A percentile compares a stretch with the other conserved stretches of the same genome.
These are phyloP conservation scores for Hypena proboscidalis DNA, from an alignment of 2,888 invertebrate genomes.

Conservation along the genomic window DNA sequence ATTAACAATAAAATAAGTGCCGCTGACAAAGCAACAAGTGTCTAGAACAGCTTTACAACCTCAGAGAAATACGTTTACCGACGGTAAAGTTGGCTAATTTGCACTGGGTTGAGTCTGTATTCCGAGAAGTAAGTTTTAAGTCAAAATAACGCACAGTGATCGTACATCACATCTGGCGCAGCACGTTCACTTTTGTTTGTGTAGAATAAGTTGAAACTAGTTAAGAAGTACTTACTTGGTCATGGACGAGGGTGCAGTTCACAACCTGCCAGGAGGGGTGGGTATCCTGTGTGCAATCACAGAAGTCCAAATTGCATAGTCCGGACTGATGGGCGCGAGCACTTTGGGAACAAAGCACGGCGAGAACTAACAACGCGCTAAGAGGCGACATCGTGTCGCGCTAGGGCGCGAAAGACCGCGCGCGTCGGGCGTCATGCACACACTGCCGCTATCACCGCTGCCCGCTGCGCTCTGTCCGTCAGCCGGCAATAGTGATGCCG, in stretches of 20 bases:
- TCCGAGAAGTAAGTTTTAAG: slow-evolving; percentile 35
- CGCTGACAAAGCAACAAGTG: slow-evolving; percentile 1
- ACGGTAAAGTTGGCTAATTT: slow-evolving; percentile 18
- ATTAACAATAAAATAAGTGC: slow-evolving; percentile 28
- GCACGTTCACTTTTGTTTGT: slow-evolving; percentile 57
- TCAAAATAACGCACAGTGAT: slow-evolving; percentile 30
- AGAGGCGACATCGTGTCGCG: slow-evolving; percentile 73
- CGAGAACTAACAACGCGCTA: slow-evolving; percentile 80
- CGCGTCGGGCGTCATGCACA: slow-evolving; percentile 65
- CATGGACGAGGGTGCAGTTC: slow-evolving; percentile 86
- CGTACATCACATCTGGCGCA: slow-evolving; percentile 49
- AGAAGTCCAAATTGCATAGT: slow-evolving; percentile 83
- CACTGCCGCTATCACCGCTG: slow-evolving; percentile 54
- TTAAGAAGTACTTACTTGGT: slow-evolving; percentile 82
- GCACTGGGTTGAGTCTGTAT: slow-evolving; percentile 22
- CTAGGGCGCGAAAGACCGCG: slow-evolving; percentile 65
- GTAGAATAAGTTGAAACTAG: slow-evolving; percentile 47
- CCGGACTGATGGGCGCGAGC: slow-evolving; percentile 51
- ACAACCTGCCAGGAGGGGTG: slow-evolving; percentile 86
- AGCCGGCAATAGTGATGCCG: slow-evolving; percentile 58
- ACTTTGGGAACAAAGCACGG: slow-evolving; percentile 67
- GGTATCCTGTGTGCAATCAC: slow-evolving; percentile 84
- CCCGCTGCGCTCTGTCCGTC: slow-evolving; percentile 47
- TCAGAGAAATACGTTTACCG: slow-evolving; percentile 8
- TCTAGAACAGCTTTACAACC: not conserved